Evolutionary conservation across 2,113 vertebrate species (phyloP), one percentile per base, ranked within the genome.

Genomic region (Psammodynastes pulverulentus): DNA sequence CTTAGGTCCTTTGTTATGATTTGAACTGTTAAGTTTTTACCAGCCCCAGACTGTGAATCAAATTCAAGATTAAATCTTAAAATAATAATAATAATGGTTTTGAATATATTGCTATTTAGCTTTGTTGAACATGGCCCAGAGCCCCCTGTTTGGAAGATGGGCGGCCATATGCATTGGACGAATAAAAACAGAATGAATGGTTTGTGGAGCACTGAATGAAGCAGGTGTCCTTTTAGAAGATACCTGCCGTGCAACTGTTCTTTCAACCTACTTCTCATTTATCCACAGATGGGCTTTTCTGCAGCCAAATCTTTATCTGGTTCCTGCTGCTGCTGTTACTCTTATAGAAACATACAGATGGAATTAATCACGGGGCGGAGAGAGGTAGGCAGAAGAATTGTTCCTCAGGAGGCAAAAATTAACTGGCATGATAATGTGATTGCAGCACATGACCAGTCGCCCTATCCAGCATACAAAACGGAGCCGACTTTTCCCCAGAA

Each of bases 381-480:
- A 24, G 12, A 24, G 62, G 3, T 48, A 46, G 48, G 43, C 46
- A 49, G 85, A 86, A 48, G 10, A 15, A 48, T 86, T 48, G 45
- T 48, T 26, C 48, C 21, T 46, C 24, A 86, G 85, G 48, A 26
- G 85, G 26, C 43, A 86, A 9, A 29, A 87, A 91, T 84, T 4
- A 48, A 5, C 1, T 19, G 0, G 56, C 24, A 39, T 48, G 0
- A 1, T 86, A 56, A 0, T 49, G 2, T 0, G 0, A 26, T 48
- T 0, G 85, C 90, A n/a, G 24, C 56, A 48, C 54, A 17, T 24
- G 45, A 43, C 93, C 91, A 5, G 56, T 45, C 84, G 94, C 86
- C 72, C 72, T 49, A 62, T 53, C 87, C 86, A 93, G 94, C 91
- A 90, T 89, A 94, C 95, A 45, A 26, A 72, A 94, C 51, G 3